Evolutionary conservation across 2,888 invertebrate genomes (phyloP), one percentile per base, ranked within the genome.

Genomic region (Troides helena): DNA sequence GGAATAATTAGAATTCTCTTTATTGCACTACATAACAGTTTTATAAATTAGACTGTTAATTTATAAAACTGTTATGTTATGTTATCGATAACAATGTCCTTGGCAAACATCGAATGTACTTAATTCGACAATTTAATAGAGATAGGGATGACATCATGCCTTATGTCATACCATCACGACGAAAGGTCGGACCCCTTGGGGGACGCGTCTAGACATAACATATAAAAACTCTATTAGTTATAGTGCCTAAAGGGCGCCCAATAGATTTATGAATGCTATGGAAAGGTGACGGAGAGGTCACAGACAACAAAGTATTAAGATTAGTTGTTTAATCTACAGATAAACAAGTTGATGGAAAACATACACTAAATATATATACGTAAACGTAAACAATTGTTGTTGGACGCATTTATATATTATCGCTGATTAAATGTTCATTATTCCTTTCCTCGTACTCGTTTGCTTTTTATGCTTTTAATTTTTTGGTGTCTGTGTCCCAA

Each of bases 121-220:
- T 18, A 59, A 65, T 67, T 18, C 18, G 36, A 57, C 64, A 68
- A 53, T 63, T 56, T 14, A 53, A 68, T 69, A 58, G 65, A 46
- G 30, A 62, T 50, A 69, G 25, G 46, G 71, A 67, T 68, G 72
- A 72, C 70, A 74, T 74, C 68, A 73, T 53, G 50, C 65, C 58
- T 46, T 56, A 23, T 66, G 62, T 57, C 63, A 67, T 67, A 60
- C 12, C 58, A 59, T 58, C 30, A 72, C 70, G 62, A 63, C 59
- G 66, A 62, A 60, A 68, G 72, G 72, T 70, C 74, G 72, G 73
- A 71, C 59, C 73, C 70, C 74, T 71, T 67, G 62, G 62, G 67
- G 59, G 73, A 71, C 70, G 70, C 75, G 79, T 78, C 77, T 76
- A 75, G 78, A 73, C 78, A 57, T 43, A 56, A 43, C 8, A 65